These are phyloP conservation scores for Artibeus lituratus DNA, from an alignment of 2,797 vertebrate genomes.

Conservation along the genomic window DNA sequence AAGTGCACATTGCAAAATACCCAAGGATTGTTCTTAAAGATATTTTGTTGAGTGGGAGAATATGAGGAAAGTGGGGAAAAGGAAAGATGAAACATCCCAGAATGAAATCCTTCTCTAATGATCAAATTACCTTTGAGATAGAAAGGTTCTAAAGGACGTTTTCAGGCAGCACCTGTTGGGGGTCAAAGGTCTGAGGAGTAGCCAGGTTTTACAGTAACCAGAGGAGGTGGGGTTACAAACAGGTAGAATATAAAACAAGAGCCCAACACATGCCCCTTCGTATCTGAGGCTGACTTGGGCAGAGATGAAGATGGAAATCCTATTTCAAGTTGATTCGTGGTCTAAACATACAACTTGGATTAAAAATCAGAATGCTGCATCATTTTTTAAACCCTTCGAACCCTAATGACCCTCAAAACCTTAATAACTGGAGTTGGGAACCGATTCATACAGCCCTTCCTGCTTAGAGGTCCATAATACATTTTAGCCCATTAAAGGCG, in stretches of 20 bases:
- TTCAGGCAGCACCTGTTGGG: neutral
- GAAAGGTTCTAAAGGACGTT: neutral
- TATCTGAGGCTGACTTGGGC: neutral
- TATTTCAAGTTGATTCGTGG: neutral
- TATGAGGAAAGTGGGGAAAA: neutral
- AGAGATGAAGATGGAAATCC: neutral
- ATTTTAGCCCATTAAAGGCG: neutral
- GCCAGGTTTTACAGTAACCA: neutral
- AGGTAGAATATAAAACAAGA: neutral
- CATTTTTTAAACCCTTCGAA: neutral
- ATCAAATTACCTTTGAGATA: neutral
- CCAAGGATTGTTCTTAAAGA: neutral
- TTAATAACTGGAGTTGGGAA: neutral
- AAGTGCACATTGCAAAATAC: neutral
- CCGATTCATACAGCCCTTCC: neutral
- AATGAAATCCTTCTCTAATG: neutral
- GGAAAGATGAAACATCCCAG: neutral
- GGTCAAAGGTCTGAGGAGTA: neutral
- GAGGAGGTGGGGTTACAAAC: neutral
- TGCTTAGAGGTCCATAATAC: neutral
- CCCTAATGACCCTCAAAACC: neutral
- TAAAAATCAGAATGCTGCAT: neutral
- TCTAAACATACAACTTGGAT: conserved; percentile 4
- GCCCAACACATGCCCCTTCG: neutral
- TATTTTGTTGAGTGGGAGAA: neutral